A percentile compares a stretch with the other conserved stretches of the same genome.
These are phyloP conservation scores for Prorops nasuta DNA, from an alignment of 1,140 invertebrate species.

Conservation along the genomic window DNA sequence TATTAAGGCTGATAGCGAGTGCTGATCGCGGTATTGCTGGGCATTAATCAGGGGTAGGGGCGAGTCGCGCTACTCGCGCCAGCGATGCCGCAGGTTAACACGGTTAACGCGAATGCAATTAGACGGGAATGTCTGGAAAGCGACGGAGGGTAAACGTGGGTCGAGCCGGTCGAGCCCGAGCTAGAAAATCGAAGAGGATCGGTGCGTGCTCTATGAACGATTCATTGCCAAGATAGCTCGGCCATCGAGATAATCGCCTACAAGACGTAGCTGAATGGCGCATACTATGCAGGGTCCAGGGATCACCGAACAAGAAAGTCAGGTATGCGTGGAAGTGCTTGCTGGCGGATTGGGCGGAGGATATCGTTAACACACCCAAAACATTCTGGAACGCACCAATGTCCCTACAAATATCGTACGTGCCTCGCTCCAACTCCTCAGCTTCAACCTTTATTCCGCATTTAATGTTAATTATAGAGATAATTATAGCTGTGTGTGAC, in stretches of 20 bases:
- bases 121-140: conserved; percentile 21
- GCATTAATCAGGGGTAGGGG: conserved; percentile 28
- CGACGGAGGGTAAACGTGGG: not conserved
- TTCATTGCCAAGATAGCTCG: conserved; percentile 9
- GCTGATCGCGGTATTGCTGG: not conserved
- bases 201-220: not conserved
- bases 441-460: too few species aligned
- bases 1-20: too few species aligned
- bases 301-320: not conserved
- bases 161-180: not conserved
- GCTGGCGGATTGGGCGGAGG: not conserved
- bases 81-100: conserved; percentile 25
- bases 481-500: too few species aligned
- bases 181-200: conserved; percentile 14
- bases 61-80: conserved; percentile 8
- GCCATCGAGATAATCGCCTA: conserved; percentile 11
- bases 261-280: not conserved
- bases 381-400: not conserved
- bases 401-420: not conserved
- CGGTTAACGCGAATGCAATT: conserved; percentile 25
- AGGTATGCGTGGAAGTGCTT: not conserved
- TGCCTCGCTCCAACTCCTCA: too few species aligned
- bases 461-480: too few species aligned
- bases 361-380: not conserved
- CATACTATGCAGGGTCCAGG: not conserved